Evolutionary conservation across 2,797 vertebrate species (phyloP).

Genomic region (Phataginus tetradactyla): DNA sequence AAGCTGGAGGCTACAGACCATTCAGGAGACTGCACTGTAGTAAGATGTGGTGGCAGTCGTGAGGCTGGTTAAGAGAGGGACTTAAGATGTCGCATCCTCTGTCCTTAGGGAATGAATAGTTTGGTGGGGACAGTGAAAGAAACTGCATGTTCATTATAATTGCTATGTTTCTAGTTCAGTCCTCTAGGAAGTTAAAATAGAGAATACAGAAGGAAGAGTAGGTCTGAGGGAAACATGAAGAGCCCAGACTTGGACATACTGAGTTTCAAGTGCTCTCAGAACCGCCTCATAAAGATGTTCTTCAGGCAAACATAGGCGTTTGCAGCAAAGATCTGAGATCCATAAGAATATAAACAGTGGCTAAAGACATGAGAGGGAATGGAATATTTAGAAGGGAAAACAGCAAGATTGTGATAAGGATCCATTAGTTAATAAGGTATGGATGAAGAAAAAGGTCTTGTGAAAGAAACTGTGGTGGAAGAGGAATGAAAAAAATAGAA

Average conservation of each 20-base stretch:
- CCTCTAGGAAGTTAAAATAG: not conserved
- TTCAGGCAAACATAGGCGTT: not conserved
- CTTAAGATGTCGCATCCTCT: not conserved
- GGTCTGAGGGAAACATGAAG: not conserved
- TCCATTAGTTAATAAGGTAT: not conserved
- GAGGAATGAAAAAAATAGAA: not conserved
- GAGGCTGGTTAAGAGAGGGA: not conserved
- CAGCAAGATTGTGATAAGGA: not conserved
- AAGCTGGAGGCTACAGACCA: too few species aligned
- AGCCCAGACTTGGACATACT: not conserved
- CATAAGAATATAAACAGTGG: not conserved
- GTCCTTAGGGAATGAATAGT: too few species aligned
- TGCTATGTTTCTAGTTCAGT: not conserved
- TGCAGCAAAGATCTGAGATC: not conserved
- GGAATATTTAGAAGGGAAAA: not conserved
- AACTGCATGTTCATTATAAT: not conserved
- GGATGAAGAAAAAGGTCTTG: not conserved
- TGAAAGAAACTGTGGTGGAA: not conserved
- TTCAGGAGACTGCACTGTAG: not conserved
- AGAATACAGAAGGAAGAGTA: not conserved
- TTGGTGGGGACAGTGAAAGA: not conserved
- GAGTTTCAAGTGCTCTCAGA: not conserved
- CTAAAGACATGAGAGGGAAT: not conserved
- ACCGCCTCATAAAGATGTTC: not conserved
- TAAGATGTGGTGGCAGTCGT: accelerated